Conservation (phyloP, 2,113 vertebrate species). For the Notiomystis cincta region DNA sequence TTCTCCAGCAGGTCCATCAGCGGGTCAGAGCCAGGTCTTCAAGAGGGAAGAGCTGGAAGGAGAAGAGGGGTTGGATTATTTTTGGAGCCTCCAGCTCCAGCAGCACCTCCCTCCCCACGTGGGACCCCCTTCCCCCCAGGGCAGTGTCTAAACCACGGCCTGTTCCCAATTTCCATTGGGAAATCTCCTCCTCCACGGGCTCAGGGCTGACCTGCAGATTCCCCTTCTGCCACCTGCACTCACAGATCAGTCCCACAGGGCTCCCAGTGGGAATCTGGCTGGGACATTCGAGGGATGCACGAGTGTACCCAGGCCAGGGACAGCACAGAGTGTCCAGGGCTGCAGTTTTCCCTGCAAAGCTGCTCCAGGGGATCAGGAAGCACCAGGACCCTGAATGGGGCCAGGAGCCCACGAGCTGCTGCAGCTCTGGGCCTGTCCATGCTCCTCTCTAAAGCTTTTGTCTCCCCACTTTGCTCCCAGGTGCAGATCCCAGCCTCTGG, state of each 20-base stretch:
- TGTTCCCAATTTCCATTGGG: background rate
- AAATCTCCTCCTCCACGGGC: background rate
- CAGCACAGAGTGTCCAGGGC: background rate
- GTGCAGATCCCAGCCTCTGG: background rate
- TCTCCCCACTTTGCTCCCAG: background rate
- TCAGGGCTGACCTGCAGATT: background rate
- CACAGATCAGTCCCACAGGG: background rate
- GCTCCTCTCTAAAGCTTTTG: background rate
- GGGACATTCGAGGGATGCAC: background rate
- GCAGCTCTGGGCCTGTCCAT: background rate
- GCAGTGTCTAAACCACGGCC: background rate
- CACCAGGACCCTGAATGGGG: fast-evolving
- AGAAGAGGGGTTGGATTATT: background rate
- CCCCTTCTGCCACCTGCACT: fast-evolving
- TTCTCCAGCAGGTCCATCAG: background rate
- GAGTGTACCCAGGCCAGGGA: fast-evolving
- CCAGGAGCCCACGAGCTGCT: fast-evolving
- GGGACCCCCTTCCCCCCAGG: background rate
- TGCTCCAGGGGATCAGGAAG: fast-evolving
- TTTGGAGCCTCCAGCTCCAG: background rate
- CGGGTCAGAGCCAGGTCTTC: background rate
- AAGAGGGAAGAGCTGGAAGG: background rate
- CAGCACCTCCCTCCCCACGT: background rate
- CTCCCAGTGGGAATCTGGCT: background rate
- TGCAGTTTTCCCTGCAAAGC: background rate